These are phyloP conservation scores for Dendrocincla tyrannina DNA, from an alignment of 2,797 vertebrate species.

Conservation along the genomic window DNA sequence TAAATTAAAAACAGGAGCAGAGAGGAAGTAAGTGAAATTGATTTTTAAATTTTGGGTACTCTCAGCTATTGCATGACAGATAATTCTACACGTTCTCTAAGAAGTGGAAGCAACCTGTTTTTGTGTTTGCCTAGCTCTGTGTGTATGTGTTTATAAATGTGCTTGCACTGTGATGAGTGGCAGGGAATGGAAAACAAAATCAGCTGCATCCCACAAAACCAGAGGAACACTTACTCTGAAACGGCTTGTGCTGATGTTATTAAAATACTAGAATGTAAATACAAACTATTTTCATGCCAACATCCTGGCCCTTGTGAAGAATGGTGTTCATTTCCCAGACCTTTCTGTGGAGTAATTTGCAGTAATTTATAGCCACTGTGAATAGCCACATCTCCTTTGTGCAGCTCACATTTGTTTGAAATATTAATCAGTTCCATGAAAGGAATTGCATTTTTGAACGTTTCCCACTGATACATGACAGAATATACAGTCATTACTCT, in stretches of 20 bases:
- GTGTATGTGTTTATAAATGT: neutral
- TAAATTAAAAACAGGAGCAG: neutral
- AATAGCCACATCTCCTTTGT: constrained; percentile 37
- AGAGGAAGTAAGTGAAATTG: neutral
- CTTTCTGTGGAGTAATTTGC: neutral
- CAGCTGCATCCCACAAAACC: neutral
- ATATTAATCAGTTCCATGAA: constrained; percentile 42
- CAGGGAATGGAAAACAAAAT: neutral
- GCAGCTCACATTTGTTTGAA: constrained; percentile 33
- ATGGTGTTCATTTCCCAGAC: constrained; percentile 24
- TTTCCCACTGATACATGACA: constrained; percentile 44
- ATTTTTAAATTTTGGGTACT: neutral
- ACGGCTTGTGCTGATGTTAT: neutral
- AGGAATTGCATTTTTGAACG: neutral
- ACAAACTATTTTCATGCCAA: constrained; percentile 20
- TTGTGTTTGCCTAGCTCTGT: neutral
- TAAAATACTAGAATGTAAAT: constrained; percentile 61
- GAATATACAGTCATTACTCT: constrained; percentile 40
- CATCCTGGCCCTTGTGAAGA: neutral
- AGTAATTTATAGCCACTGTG: constrained; percentile 28
- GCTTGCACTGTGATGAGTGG: neutral
- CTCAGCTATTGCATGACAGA: neutral
- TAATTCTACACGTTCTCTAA: neutral
- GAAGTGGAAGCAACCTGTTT: neutral
- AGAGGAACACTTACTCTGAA: constrained; percentile 22